Percentiles rank a stretch among this genome's conserved stretches.
Evolutionary conservation across 2,113 vertebrate genomes (phyloP).

Genomic region (Synchiropus splendidus): DNA sequence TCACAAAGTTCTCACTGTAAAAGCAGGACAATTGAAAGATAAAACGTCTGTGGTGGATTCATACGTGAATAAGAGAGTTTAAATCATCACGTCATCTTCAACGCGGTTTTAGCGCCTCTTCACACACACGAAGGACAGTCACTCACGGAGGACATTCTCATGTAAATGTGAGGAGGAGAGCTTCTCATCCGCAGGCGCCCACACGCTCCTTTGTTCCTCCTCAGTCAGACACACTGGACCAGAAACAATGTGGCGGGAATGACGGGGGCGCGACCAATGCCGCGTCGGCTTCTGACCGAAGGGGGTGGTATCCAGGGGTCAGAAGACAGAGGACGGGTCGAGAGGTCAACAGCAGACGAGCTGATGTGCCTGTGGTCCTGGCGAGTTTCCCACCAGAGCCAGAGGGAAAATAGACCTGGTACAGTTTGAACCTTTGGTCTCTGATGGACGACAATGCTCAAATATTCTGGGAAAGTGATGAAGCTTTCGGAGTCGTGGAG

Average conservation of each 20-base stretch:
- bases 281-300: slow-evolving; percentile 65
- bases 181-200: slow-evolving; percentile 53
- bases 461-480: too few species aligned
- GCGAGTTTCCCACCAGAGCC: slow-evolving; percentile 22
- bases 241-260: slow-evolving; percentile 71
- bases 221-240: slow-evolving; percentile 78
- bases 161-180: slow-evolving; percentile 71
- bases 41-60: too few species aligned
- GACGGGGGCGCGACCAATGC: slow-evolving; percentile 39
- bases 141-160: slow-evolving; percentile 72
- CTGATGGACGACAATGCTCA: too few species aligned
- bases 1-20: too few species aligned
- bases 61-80: too few species aligned
- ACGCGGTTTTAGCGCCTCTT: too few species aligned
- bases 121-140: slow-evolving; percentile 51
- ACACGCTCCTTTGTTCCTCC: slow-evolving; percentile 75
- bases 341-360: slow-evolving; percentile 30
- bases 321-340: slow-evolving; percentile 36
- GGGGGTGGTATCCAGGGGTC: slow-evolving; percentile 21
- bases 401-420: not conserved
- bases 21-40: too few species aligned
- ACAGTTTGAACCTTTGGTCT: not conserved
- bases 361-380: slow-evolving; percentile 7
- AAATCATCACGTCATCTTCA: too few species aligned
- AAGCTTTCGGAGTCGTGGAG: too few species aligned